Conservation (phyloP, 1,140 invertebrate species). For the Macrosteles quadrilineatus region DNA sequence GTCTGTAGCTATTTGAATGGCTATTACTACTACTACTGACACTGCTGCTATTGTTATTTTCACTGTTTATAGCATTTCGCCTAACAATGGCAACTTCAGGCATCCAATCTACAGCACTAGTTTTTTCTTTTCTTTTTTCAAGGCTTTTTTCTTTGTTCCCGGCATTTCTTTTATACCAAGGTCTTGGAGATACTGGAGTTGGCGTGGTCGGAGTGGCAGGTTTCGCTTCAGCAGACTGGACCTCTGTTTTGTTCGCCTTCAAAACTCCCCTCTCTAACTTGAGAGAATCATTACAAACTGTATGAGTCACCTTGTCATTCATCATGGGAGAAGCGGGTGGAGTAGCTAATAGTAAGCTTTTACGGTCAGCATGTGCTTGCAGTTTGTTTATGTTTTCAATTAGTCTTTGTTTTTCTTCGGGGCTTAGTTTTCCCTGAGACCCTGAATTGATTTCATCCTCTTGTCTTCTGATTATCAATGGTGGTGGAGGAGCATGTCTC, state of each 20-base stretch:
- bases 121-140: constrained; percentile 40
- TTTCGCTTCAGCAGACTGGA: constrained; percentile 30
- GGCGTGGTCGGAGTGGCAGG: constrained; percentile 33
- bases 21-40: neutral
- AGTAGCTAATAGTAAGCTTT: constrained; percentile 16
- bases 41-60: constrained; percentile 44
- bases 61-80: constrained; percentile 25
- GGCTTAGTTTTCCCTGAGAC: constrained; percentile 27
- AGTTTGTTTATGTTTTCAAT: constrained; percentile 40
- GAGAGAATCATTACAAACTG: constrained; percentile 51
- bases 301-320: constrained; percentile 20
- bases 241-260: constrained; percentile 45
- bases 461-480: constrained; percentile 39
- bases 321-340: constrained; percentile 17
- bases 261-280: constrained; percentile 54
- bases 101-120: constrained; percentile 42
- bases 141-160: constrained; percentile 35
- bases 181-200: constrained; percentile 56
- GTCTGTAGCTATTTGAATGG: constrained; percentile 15
- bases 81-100: constrained; percentile 43
- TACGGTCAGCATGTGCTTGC: constrained; percentile 38
- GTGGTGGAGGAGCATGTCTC: constrained; percentile 62
- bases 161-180: constrained; percentile 64
- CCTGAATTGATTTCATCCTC: neutral
- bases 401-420: constrained; percentile 39